These are phyloP conservation scores for Sinocyclocheilus grahami DNA, from an alignment of 2,113 vertebrate genomes.

Conservation along the genomic window DNA sequence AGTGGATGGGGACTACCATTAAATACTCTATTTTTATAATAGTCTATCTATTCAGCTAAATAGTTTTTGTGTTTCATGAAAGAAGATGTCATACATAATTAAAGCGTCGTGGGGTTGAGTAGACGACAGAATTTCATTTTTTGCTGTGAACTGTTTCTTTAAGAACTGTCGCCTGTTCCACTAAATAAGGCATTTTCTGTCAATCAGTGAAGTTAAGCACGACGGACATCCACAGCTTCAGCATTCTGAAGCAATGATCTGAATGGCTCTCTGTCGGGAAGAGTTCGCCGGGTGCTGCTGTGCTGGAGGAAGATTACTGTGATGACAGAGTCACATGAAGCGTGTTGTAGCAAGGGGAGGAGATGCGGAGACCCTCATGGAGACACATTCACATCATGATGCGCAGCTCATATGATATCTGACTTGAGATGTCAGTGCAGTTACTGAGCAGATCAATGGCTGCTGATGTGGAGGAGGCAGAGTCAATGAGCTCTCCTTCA, in stretches of 20 bases:
- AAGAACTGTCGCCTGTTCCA: neutral
- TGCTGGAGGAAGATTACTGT: neutral
- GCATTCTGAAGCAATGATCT: neutral
- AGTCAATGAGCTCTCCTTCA: slow-evolving; percentile 56
- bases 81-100: neutral
- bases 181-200: neutral
- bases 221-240: neutral
- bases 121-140: neutral
- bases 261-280: no score
- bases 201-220: neutral
- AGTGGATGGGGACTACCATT: no score
- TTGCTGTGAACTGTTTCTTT: neutral
- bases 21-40: neutral
- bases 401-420: neutral
- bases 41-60: neutral
- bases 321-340: slow-evolving; percentile 6
- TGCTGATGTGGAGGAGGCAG: slow-evolving; percentile 1
- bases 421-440: no score
- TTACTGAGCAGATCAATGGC: neutral
- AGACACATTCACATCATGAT: neutral
- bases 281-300: neutral
- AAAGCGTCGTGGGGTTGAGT: neutral
- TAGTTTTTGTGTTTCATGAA: neutral
- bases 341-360: slow-evolving; percentile 59
- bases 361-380: neutral